These are phyloP conservation scores for Phyllopteryx taeniolatus DNA, from an alignment of 2,113 vertebrate genomes.

Conservation along the genomic window DNA sequence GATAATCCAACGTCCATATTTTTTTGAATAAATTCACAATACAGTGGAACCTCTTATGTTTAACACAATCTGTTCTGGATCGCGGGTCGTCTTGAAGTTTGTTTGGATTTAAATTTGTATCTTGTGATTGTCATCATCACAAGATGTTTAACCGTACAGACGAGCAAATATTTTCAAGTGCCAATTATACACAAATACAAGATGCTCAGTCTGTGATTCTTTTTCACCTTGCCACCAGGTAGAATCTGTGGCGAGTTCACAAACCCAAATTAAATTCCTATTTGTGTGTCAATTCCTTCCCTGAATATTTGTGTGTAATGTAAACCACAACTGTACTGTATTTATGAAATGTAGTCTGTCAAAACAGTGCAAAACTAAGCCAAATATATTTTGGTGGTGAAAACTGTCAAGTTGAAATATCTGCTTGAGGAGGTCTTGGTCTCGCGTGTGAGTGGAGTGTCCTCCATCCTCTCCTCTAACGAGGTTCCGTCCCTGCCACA, in stretches of 20 bases:
- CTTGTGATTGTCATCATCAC: neutral
- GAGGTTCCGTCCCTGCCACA: constrained; percentile 60
- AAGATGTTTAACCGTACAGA: neutral
- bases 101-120: neutral
- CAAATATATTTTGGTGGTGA: neutral
- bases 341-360: neutral
- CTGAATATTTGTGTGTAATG: neutral
- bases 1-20: too few relatives aligned
- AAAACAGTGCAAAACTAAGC: neutral
- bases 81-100: neutral
- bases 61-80: neutral
- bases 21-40: neutral
- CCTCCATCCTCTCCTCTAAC: constrained; percentile 55
- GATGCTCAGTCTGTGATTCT: neutral
- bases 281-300: neutral
- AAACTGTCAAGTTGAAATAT: neutral
- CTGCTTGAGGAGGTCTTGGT: constrained; percentile 21
- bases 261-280: neutral
- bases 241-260: neutral
- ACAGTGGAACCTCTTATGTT: too few relatives aligned
- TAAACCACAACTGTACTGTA: neutral
- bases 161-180: neutral
- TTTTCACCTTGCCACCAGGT: neutral
- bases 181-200: neutral
- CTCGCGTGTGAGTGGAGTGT: constrained; percentile 32